phyloP scores from a whole-genome alignment of 2,888 invertebrate genomes.

The Apocheima hispidaria region DNA sequence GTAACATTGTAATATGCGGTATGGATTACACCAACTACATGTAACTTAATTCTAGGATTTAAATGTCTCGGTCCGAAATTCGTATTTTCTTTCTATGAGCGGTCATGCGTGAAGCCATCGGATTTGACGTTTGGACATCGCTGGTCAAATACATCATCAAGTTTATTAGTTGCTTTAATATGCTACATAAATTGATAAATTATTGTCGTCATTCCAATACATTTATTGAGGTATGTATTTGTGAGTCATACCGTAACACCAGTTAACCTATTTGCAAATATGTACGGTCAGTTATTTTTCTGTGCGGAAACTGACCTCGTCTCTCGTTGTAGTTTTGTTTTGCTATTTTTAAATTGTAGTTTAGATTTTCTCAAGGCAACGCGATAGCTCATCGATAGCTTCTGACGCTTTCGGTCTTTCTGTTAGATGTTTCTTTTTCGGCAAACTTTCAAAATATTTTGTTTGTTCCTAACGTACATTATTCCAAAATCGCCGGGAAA shows the following conservation, averaged over 20 bases:
- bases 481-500: too few species aligned
- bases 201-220: neutral
- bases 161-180: neutral
- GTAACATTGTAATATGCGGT: constrained; percentile 22
- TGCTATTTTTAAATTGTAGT: constrained; percentile 50
- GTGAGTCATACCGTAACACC: constrained; percentile 5
- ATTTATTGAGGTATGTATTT: neutral
- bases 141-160: neutral
- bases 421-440: constrained; percentile 13
- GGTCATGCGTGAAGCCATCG: constrained; percentile 4
- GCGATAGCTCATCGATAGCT: constrained; percentile 45
- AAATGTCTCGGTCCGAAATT: constrained; percentile 27
- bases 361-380: constrained; percentile 42
- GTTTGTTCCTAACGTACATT: too few species aligned
- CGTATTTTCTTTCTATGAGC: constrained; percentile 24
- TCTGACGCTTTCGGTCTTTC: constrained; percentile 22
- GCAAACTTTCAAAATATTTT: constrained; percentile 1
- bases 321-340: constrained; percentile 41
- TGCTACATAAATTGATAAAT: neutral
- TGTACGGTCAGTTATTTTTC: constrained; percentile 22
- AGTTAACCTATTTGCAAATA: constrained; percentile 16
- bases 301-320: constrained; percentile 42
- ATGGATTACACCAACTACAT: constrained; percentile 30
- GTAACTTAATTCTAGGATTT: constrained; percentile 34
- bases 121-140: constrained; percentile 2